Conservation (phyloP, 2,113 vertebrate genomes). For the Raphicerus campestris region DNA sequence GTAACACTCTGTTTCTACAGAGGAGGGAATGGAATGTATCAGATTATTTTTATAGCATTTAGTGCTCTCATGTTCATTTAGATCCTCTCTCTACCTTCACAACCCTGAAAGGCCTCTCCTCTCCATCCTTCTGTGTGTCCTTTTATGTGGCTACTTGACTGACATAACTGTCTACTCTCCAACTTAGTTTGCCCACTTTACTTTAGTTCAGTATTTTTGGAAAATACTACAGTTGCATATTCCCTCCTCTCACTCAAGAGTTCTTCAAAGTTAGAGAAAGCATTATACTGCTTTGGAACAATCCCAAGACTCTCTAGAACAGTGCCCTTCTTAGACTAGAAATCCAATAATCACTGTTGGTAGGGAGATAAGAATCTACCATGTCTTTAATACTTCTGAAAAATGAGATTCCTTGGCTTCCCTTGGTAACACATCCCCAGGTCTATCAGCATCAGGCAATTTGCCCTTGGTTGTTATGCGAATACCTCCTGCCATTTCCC, state of each 20-base stretch:
- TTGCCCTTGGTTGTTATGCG: not conserved
- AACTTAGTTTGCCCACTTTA: not conserved
- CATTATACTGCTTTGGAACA: not conserved
- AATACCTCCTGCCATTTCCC: not conserved
- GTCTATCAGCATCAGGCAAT: not conserved
- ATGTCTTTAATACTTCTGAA: conserved; percentile 42
- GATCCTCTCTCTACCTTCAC: not conserved
- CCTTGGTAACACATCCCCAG: not conserved
- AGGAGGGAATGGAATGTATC: not conserved
- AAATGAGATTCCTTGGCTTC: not conserved
- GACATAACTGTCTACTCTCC: not conserved
- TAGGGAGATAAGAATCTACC: not conserved
- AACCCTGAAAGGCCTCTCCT: not conserved
- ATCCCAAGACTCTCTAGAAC: not conserved
- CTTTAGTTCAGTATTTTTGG: not conserved
- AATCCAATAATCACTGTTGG: conserved; percentile 36
- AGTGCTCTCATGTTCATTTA: not conserved
- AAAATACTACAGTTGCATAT: not conserved
- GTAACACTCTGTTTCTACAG: not conserved
- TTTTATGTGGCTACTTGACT: not conserved
- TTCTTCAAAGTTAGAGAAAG: conserved; percentile 28
- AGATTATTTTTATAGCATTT: not conserved
- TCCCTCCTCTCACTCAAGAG: not conserved
- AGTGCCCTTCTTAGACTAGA: conserved; percentile 10
- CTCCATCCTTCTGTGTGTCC: not conserved